Conservation (phyloP, 2,888 invertebrate genomes). For the Dendrolimus pini region DNA sequence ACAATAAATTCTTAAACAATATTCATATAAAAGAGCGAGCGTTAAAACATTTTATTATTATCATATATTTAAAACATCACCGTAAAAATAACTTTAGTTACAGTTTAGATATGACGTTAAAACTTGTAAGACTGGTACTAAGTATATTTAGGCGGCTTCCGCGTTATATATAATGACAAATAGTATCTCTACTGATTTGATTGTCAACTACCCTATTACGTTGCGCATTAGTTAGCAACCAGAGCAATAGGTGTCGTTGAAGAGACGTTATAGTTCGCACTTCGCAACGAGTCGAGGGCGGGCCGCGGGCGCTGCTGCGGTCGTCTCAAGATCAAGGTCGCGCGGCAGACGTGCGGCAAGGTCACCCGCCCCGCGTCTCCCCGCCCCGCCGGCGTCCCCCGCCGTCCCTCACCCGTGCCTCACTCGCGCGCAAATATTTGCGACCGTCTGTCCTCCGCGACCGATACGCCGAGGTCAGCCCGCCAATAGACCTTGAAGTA, state of each 20-base stretch:
- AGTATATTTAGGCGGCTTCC: too few species aligned
- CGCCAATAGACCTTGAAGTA: conserved; percentile 70
- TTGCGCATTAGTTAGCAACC: conserved; percentile 26
- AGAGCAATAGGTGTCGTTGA: conserved; percentile 48
- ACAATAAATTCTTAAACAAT: too few species aligned
- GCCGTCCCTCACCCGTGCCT: conserved; percentile 27
- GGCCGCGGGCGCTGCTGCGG: conserved; percentile 42
- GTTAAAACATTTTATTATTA: too few species aligned
- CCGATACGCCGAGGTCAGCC: conserved; percentile 74
- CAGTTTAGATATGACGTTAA: too few species aligned
- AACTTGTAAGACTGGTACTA: too few species aligned
- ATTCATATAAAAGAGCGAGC: too few species aligned
- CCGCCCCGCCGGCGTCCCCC: conserved; percentile 20
- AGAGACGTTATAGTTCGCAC: conserved; percentile 27
- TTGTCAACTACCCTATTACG: not conserved
- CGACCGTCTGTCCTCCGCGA: conserved; percentile 74
- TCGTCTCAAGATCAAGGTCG: conserved; percentile 77
- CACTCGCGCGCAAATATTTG: conserved; percentile 70
- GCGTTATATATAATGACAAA: too few species aligned
- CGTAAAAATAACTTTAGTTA: too few species aligned
- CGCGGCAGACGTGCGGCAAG: conserved; percentile 67
- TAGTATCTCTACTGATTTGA: too few species aligned
- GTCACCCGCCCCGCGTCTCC: conserved; percentile 43
- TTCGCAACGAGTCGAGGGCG: conserved; percentile 35
- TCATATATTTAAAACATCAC: too few species aligned